These are phyloP conservation scores for Brachionus koreanus DNA, from an alignment of 1,140 invertebrate genomes.

Conservation along the genomic window DNA sequence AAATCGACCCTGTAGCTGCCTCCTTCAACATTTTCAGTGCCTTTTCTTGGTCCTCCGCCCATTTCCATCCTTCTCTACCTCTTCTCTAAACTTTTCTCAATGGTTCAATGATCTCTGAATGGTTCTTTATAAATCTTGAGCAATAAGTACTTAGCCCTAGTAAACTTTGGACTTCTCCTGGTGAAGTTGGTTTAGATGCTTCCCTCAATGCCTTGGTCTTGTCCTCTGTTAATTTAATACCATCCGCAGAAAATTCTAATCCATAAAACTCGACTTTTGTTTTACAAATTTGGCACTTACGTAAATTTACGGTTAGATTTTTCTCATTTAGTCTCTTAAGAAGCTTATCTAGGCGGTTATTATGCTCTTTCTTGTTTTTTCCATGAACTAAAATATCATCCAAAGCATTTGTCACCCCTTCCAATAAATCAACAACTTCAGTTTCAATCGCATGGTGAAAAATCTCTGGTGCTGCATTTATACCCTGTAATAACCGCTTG, in stretches of 20 bases:
- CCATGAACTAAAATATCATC: slow-evolving; percentile 50
- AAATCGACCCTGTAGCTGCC: no score
- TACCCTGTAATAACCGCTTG: background rate
- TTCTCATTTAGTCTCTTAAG: slow-evolving; percentile 46
- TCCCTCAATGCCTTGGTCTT: slow-evolving; percentile 50
- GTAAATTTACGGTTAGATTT: slow-evolving; percentile 51
- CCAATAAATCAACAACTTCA: no score
- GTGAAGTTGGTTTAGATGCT: slow-evolving; percentile 45
- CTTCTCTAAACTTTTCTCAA: slow-evolving; percentile 44
- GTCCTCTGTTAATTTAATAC: slow-evolving; percentile 50
- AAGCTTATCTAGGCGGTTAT: slow-evolving; percentile 47
- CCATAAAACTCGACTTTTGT: slow-evolving; percentile 53
- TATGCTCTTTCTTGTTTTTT: slow-evolving; percentile 47
- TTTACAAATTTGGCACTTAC: slow-evolving; percentile 53
- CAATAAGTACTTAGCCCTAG: slow-evolving; percentile 49
- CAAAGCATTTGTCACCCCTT: slow-evolving; percentile 44
- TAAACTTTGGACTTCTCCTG: slow-evolving; percentile 47
- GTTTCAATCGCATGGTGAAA: slow-evolving; percentile 40
- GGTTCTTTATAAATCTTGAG: slow-evolving; percentile 45
- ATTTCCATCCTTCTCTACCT: slow-evolving; percentile 45
- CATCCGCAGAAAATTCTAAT: slow-evolving; percentile 48
- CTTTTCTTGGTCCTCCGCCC: slow-evolving; percentile 31
- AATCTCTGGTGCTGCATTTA: background rate
- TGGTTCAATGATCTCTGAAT: slow-evolving; percentile 44
- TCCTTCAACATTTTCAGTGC: slow-evolving; percentile 43